Conservation (phyloP, 2,888 invertebrate genomes). For the Vanessa cardui region DNA sequence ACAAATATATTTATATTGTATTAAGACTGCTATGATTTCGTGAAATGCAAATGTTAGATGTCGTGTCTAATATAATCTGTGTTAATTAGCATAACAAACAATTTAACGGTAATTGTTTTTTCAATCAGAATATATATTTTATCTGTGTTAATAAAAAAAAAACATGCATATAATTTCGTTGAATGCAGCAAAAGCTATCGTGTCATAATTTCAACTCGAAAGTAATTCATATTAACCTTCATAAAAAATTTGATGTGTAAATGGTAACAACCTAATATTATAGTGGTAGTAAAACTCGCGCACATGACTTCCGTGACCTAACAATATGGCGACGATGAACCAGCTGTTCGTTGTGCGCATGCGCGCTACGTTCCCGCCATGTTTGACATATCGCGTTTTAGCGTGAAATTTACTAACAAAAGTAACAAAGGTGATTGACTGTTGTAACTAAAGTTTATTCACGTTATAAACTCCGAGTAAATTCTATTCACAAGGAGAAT, state of each 20-base stretch:
- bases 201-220: background rate
- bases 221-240: slow-evolving; percentile 4
- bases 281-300: slow-evolving; percentile 42
- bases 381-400: slow-evolving; percentile 49
- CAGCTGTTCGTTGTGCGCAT: slow-evolving; percentile 75
- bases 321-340: slow-evolving; percentile 68
- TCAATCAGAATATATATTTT: no score
- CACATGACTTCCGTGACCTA: slow-evolving; percentile 47
- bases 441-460: slow-evolving; percentile 3
- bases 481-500: background rate
- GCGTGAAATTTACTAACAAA: slow-evolving; percentile 27
- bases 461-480: background rate
- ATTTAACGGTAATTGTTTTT: no score
- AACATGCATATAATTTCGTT: background rate
- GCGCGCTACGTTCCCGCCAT: slow-evolving; percentile 75
- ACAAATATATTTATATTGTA: no score
- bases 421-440: slow-evolving; percentile 35
- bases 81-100: no score
- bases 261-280: slow-evolving; percentile 10
- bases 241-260: slow-evolving; percentile 2
- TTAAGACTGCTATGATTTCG: no score
- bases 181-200: background rate
- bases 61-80: no score
- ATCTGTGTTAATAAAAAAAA: no score
- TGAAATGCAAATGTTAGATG: no score